Base-by-base conservation (phyloP, 2,113 vertebrate species). In the Melanotaenia duboulayi region DNA sequence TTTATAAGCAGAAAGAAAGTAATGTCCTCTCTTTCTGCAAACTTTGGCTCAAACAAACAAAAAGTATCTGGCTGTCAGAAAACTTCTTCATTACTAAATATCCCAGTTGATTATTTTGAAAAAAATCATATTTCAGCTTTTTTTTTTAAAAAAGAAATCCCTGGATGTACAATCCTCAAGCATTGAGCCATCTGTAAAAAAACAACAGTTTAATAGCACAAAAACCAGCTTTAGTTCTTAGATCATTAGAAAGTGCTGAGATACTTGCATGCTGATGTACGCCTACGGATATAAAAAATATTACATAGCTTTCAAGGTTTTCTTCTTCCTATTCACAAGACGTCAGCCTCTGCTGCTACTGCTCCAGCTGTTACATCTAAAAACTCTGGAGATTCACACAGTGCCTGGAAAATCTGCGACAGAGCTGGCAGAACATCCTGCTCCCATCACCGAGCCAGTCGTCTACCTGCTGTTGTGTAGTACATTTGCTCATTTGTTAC, bases 341-440 rank as follows among this genome's bases (percentile, higher is more conserved):
- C 42, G 62, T 65, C 42, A 16, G 40, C 4, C 35, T 40, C 71
- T 55, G 44, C 60, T 52, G 23, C 32, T 7, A 9, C 51, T 71
- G 40, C 42, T 61, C 40, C 46, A 49, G 65, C 13, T 14, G 54
- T 59, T 17, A 58, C 65, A 50, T 72, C 66, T 28, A 44, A 51
- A 59, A 75, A 28, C 49, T 37, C 13, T 28, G 1, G 19, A 51
- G 57, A 69, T 37, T 24, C 12, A 39, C 25, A 44, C 10, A 1
- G 17, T 4, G 62, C 19, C 23, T 72, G 9, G 11, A 23, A 17
- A 51, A 40, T n/a, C 71, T 57, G 63, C 54, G 44, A 24, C 4
- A 6, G 49, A 66, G 52, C 61, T 80, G 82, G 60, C 75, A 84
- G 65, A 67, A 74, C 61, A 66, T 44, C 7, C 54, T 60, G 78